phyloP scores from a whole-genome alignment of 1,140 invertebrate genomes.

The Bombus huntii region DNA sequence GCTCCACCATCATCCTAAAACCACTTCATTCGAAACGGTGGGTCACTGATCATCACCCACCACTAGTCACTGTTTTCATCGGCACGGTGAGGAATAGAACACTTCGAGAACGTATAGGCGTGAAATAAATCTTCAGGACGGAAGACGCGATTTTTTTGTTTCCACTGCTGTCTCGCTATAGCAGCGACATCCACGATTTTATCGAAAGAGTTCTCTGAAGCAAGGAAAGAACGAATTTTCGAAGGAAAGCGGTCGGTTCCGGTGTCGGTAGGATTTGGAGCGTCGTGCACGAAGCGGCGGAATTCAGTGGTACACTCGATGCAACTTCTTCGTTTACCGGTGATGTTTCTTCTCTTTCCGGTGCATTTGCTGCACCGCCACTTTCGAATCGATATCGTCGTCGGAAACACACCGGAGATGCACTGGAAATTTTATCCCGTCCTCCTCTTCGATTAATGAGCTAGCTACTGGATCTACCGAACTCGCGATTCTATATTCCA shows the following conservation, averaged over 20 bases:
- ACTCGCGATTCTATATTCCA: background rate
- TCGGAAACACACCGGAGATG: conserved; percentile 43
- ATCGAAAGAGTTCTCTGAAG: background rate
- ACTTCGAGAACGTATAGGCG: background rate
- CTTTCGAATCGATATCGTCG: conserved; percentile 55
- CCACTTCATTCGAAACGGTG: conserved; percentile 78
- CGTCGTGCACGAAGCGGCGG: background rate
- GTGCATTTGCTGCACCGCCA: conserved; percentile 21
- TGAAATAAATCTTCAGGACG: background rate
- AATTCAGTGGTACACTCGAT: conserved; percentile 20
- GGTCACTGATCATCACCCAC: conserved; percentile 69
- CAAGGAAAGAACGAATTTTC: background rate
- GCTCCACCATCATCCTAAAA: conserved; percentile 85
- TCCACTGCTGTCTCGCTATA: background rate
- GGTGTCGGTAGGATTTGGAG: background rate
- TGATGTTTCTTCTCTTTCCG: conserved; percentile 24
- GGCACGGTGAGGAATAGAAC: background rate
- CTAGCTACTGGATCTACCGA: too few species aligned
- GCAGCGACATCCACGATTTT: background rate
- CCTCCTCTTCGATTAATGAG: background rate
- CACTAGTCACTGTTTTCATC: conserved; percentile 48
- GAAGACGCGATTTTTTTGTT: background rate
- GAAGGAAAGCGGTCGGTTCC: background rate
- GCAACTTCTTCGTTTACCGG: background rate
- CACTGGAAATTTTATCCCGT: background rate